Evolutionary conservation across 2,888 invertebrate genomes (phyloP).

Genomic region (Osmoderma eremita): DNA sequence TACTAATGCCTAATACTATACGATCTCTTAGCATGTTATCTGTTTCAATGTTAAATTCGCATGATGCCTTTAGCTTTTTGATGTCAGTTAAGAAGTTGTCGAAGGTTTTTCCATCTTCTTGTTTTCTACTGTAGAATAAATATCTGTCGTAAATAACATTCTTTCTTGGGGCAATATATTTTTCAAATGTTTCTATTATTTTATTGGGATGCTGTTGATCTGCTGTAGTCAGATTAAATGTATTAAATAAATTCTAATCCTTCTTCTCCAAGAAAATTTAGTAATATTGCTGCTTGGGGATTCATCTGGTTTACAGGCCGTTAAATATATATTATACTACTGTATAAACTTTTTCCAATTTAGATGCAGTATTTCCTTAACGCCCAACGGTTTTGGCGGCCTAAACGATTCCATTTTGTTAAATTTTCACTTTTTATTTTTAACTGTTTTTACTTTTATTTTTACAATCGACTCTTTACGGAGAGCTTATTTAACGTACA

Average conservation of each 20-base stretch:
- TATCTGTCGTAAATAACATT: constrained; percentile 33
- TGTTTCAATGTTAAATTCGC: constrained; percentile 10
- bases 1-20: constrained; percentile 20
- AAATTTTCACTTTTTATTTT: constrained; percentile 3
- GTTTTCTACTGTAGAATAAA: constrained; percentile 22
- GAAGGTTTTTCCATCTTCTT: constrained; percentile 19
- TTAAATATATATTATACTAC: constrained; percentile 6
- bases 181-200: constrained; percentile 18
- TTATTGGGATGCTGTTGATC: neutral
- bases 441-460: neutral
- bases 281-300: neutral
- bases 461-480: no score
- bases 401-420: constrained; percentile 13
- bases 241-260: constrained; percentile 17
- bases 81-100: constrained; percentile 15
- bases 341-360: constrained; percentile 19
- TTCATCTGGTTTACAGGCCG: neutral
- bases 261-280: constrained; percentile 14
- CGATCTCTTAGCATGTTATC: constrained; percentile 28
- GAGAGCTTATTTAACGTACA: neutral
- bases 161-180: constrained; percentile 17
- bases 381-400: neutral
- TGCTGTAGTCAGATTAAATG: neutral
- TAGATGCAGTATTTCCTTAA: neutral
- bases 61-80: constrained; percentile 5